Evolutionary conservation across 2,113 vertebrate genomes (phyloP).

Genomic region (Petrocephalus microphthalmus): DNA sequence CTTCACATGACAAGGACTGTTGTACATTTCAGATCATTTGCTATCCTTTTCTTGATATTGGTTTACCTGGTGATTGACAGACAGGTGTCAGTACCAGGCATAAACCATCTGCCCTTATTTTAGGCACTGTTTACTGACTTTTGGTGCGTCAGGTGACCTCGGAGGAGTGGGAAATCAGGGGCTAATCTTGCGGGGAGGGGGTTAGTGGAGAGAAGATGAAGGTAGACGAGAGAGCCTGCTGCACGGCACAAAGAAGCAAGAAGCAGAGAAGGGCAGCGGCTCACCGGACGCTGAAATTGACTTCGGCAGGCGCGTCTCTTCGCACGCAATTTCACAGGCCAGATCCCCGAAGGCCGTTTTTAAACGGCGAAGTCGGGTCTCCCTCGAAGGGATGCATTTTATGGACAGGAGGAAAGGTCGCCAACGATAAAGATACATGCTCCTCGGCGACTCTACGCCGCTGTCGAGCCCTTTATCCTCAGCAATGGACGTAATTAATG

Average conservation of each 20-base stretch:
- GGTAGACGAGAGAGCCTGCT: background rate
- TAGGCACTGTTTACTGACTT: background rate
- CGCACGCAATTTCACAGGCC: constrained; percentile 18
- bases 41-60: background rate
- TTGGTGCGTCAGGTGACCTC: background rate
- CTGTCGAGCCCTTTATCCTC: background rate
- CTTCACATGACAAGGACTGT: background rate
- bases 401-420: background rate
- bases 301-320: background rate
- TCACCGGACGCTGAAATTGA: constrained; percentile 18
- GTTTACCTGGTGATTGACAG: background rate
- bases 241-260: background rate
- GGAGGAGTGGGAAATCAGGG: background rate
- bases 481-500: background rate
- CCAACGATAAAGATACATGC: background rate
- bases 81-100: background rate
- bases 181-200: background rate
- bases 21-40: background rate
- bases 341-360: constrained; percentile 1
- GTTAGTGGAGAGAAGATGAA: background rate
- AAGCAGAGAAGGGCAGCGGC: background rate
- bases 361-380: background rate
- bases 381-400: background rate
- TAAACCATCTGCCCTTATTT: background rate
- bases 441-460: background rate